phyloP scores from a whole-genome alignment of 2,113 vertebrate genomes.

The Rhegmatorhina hoffmannsi region DNA sequence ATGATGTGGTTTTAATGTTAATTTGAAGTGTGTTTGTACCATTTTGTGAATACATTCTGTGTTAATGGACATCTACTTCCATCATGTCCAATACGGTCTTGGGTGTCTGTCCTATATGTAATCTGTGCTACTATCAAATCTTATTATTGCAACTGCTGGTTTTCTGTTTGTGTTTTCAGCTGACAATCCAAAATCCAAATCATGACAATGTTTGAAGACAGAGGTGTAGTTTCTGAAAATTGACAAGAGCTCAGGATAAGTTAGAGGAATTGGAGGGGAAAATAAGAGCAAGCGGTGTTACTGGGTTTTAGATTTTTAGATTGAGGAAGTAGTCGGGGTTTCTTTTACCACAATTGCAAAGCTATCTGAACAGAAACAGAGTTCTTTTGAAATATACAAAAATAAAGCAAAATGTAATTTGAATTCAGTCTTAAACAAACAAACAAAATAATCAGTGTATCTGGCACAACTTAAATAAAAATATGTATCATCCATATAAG shows the following conservation, averaged over 20 bases:
- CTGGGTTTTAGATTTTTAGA: neutral
- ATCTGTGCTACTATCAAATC: neutral
- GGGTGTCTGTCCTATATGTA: neutral
- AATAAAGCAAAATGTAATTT: neutral
- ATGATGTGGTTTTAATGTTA: neutral
- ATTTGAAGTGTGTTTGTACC: neutral
- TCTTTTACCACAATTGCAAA: neutral
- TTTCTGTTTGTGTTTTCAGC: neutral
- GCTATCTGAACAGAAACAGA: neutral
- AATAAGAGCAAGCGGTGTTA: neutral
- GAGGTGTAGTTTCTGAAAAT: neutral
- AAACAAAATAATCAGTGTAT: neutral
- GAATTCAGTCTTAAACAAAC: neutral
- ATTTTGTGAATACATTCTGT: neutral
- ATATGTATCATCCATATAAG: neutral
- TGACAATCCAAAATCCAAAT: neutral
- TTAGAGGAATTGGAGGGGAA: neutral
- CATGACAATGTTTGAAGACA: neutral
- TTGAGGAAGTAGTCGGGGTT: fast-evolving
- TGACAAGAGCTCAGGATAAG: neutral
- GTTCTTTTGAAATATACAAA: neutral
- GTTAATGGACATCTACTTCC: neutral
- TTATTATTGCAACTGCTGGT: neutral
- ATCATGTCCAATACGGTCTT: neutral
- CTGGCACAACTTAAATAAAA: neutral